phyloP scores from a whole-genome alignment of 2,797 vertebrate genomes.

The Halcyon leucocephala region DNA sequence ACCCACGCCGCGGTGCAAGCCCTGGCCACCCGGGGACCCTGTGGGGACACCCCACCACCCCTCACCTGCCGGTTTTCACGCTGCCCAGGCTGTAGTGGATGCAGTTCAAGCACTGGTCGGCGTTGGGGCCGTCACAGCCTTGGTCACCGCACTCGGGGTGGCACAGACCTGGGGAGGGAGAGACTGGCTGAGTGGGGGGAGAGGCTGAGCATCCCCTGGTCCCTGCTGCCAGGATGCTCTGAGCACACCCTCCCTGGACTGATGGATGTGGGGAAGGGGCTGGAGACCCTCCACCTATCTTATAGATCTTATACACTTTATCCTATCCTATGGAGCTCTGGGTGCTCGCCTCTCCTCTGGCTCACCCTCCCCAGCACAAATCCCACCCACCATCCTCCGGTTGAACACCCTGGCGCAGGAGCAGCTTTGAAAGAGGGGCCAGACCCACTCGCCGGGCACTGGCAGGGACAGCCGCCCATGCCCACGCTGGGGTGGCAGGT shows the following conservation, averaged over 20 bases:
- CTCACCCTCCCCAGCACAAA: background rate
- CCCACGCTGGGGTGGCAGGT: background rate
- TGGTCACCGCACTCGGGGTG: slow-evolving; percentile 89
- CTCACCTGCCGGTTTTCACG: slow-evolving; percentile 86
- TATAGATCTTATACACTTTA: background rate
- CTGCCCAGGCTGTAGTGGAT: slow-evolving; percentile 90
- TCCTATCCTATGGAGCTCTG: background rate
- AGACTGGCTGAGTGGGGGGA: fast-evolving
- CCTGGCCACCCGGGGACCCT: fast-evolving
- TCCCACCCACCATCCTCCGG: background rate
- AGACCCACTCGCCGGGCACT: background rate
- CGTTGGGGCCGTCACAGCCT: slow-evolving; percentile 87
- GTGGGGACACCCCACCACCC: fast-evolving
- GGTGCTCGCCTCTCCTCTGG: background rate
- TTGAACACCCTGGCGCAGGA: background rate
- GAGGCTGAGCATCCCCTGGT: background rate
- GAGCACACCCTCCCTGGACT: background rate
- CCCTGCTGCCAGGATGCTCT: background rate
- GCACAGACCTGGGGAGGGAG: slow-evolving; percentile 79
- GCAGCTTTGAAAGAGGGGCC: background rate
- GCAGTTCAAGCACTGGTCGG: slow-evolving; percentile 91
- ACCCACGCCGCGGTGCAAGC: fast-evolving
- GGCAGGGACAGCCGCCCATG: background rate
- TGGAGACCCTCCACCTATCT: background rate
- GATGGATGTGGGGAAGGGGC: fast-evolving